phyloP scores from a whole-genome alignment of 2,888 invertebrate species.

The Sinelater perroti region DNA sequence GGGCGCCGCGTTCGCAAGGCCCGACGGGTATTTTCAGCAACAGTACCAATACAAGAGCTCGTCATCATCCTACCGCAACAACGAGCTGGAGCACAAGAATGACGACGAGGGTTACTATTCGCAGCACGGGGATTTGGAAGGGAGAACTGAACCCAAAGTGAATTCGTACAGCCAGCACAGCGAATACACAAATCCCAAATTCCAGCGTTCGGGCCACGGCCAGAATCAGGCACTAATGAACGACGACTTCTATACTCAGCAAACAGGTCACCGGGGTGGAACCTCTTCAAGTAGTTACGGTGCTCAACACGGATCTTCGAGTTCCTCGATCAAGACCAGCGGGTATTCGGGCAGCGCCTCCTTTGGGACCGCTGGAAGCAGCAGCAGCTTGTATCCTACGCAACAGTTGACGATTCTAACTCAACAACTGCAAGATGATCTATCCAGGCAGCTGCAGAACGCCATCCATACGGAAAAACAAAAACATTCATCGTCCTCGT shows the following conservation, averaged over 20 bases:
- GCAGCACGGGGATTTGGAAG: conserved; percentile 57
- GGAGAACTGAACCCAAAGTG: conserved; percentile 52
- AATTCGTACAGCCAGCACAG: conserved; percentile 56
- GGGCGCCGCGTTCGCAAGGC: conserved; percentile 43
- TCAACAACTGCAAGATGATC: conserved; percentile 50
- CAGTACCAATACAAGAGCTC: conserved; percentile 58
- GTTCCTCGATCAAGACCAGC: neutral
- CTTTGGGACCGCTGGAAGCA: conserved; percentile 14
- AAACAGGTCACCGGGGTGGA: conserved; percentile 15
- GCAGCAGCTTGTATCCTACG: conserved; percentile 31
- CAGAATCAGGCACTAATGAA: conserved; percentile 25
- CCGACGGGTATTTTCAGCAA: conserved; percentile 56
- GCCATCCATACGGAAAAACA: conserved; percentile 44
- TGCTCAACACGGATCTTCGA: neutral
- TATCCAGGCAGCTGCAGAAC: conserved; percentile 51
- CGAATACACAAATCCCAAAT: conserved; percentile 57
- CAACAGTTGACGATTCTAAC: conserved; percentile 43
- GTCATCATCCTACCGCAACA: conserved; percentile 55
- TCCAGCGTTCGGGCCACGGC: conserved; percentile 1
- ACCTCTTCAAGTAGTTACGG: neutral
- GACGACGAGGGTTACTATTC: conserved; percentile 58
- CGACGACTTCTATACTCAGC: conserved; percentile 30
- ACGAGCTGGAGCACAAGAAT: conserved; percentile 58
- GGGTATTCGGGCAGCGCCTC: conserved; percentile 6
- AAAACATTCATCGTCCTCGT: conserved; percentile 13